phyloP scores from a whole-genome alignment of 2,113 vertebrate genomes.

The Chloropsis cyanopogon region DNA sequence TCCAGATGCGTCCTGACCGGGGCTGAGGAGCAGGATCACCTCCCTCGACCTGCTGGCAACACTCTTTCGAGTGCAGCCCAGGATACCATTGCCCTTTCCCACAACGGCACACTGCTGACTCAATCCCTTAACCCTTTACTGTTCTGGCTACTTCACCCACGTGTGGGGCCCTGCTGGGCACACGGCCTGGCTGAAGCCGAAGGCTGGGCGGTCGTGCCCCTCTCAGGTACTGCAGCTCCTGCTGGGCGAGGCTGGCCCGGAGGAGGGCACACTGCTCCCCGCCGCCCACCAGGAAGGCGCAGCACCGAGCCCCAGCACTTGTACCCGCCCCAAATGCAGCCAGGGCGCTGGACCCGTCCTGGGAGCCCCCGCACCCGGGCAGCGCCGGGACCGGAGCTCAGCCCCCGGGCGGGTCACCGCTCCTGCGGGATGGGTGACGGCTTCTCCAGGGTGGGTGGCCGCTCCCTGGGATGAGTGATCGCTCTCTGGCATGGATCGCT shows the following conservation, averaged over 20 bases:
- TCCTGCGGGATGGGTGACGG: neutral
- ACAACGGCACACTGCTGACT: neutral
- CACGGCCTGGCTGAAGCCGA: rapidly evolving
- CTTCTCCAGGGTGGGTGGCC: neutral
- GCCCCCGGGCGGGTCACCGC: too few species aligned
- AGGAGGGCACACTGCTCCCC: neutral
- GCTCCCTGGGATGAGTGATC: neutral
- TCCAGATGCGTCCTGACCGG: too few species aligned
- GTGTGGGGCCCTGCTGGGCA: rapidly evolving
- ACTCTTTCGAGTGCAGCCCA: neutral
- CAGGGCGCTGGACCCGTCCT: rapidly evolving
- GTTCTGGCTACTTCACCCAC: neutral
- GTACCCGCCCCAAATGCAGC: neutral
- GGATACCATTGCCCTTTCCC: neutral
- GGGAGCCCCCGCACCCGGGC: too few species aligned
- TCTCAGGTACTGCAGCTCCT: neutral
- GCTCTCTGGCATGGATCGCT: too few species aligned
- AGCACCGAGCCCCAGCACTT: rapidly evolving
- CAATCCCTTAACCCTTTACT: rapidly evolving
- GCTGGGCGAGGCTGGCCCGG: rapidly evolving
- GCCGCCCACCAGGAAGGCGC: rapidly evolving
- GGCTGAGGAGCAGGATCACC: neutral
- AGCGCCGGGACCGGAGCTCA: neutral
- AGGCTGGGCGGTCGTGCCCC: rapidly evolving
- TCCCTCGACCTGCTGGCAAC: neutral